Percentiles rank a stretch among this genome's conserved stretches.
Evolutionary conservation across 2,797 vertebrate genomes (phyloP).

Genomic region (Knipowitschia caucasica): DNA sequence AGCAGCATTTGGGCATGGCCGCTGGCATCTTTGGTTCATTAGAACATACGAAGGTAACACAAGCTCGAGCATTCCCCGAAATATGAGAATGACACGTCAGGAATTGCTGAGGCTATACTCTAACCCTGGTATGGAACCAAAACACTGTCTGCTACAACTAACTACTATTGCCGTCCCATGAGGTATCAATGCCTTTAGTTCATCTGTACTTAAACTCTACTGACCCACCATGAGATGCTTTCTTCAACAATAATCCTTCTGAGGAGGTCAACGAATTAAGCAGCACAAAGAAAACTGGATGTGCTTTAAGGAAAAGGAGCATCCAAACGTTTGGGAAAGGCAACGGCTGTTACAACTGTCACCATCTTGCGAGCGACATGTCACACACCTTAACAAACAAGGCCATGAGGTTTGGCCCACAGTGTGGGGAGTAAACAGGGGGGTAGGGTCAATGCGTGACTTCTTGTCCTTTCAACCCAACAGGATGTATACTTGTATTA

Average conservation of each 20-base stretch:
- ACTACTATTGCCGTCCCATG: conserved; percentile 60
- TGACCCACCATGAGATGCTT: conserved; percentile 28
- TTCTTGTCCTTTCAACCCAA: conserved; percentile 97
- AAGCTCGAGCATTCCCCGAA: conserved; percentile 82
- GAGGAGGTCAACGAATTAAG: conserved; percentile 46
- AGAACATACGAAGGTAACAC: conserved; percentile 85
- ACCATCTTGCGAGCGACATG: conserved; percentile 69
- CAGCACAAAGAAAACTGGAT: conserved; percentile 48
- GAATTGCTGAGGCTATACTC: conserved; percentile 66
- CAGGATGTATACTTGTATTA: conserved; percentile 92
- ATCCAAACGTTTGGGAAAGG: conserved; percentile 35
- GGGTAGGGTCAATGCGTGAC: conserved; percentile 64
- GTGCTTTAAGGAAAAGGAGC: conserved; percentile 26
- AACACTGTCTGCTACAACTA: conserved; percentile 69
- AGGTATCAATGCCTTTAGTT: conserved; percentile 67
- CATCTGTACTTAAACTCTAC: conserved; percentile 37
- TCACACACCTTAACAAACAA: conserved; percentile 83
- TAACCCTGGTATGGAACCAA: conserved; percentile 69
- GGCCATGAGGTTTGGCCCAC: conserved; percentile 90
- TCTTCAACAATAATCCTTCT: conserved; percentile 25
- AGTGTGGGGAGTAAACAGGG: conserved; percentile 78
- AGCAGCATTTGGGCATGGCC: conserved; percentile 99
- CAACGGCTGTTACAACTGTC: conserved; percentile 41
- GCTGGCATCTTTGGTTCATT: conserved; percentile 99
- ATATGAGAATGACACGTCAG: conserved; percentile 58